Base-by-base conservation (phyloP, 1,140 invertebrate species). In the Oedothorax gibbosus region DNA sequence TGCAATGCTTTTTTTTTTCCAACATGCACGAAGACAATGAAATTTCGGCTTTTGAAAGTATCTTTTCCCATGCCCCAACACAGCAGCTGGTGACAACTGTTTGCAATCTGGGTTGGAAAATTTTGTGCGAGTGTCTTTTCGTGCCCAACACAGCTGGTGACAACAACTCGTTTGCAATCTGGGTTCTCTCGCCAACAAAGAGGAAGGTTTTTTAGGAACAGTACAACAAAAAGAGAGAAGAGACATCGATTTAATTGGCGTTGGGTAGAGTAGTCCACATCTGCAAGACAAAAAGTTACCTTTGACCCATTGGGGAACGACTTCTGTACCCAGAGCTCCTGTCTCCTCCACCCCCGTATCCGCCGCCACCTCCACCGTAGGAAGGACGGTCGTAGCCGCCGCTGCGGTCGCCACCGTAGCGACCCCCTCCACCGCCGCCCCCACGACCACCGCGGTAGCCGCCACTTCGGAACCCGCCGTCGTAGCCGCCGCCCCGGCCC, bases 251-350 rank as follows among this genome's bases (percentile, higher is more conserved):
- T 35, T 35, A 35, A 5, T 35, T 62, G 12, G 12, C 57, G 12
- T 62, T 12, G 57, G 57, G 12, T 12, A 62, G 18, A 62, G 18
- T 35, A 35, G 12, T 62, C 12, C 57, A 62, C 57, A 15, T 62
- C 57, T 15, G 18, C 18, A 15, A 62, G 12, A 15, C 57, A 10
- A 50, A 66, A 66, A 64, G 62, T 75, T 84, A 84, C 81, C 81
- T 84, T 53, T 77, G 73, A 78, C 83, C 83, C 83, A 85, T 85
- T 0, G 83, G 83, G 5, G 83, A 85, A 20, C 83, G 83, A 53
- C 83, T 85, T 20, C 83, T 68, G 50, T 85, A 85, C 11, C 75
- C 75, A 10, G 73, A 77, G 51, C 73, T 71, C n/a, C 75, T 68
- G 21, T 69, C 14, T 14, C 66, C 35, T 20, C 60, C 69, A 54